A percentile compares a stretch with the other conserved stretches of the same genome.
Evolutionary conservation across 2,113 vertebrate genomes (phyloP).

Genomic region (Anas platyrhynchos): DNA sequence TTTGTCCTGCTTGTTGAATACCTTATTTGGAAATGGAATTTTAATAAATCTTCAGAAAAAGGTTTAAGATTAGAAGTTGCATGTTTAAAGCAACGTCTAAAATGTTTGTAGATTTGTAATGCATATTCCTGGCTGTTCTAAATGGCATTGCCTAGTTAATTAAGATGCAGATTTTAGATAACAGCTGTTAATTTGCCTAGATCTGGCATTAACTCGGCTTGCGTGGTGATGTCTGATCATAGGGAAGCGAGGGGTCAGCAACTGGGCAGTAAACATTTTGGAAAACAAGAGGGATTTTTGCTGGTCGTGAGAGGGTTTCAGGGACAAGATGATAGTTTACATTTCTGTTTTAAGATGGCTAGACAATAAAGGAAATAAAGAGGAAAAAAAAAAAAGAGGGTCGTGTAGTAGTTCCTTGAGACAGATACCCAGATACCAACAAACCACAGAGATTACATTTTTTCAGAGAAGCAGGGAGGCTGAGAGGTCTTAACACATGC

Average conservation of each 20-base stretch:
- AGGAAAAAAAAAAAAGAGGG: background rate
- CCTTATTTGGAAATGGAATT: background rate
- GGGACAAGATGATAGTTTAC: background rate
- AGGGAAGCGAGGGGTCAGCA: accelerated
- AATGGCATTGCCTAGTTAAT: background rate
- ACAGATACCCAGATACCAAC: background rate
- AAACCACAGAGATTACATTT: background rate
- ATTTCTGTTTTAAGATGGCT: background rate
- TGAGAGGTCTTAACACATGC: background rate
- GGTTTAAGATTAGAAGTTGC: background rate
- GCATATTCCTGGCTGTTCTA: background rate
- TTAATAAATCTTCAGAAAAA: background rate
- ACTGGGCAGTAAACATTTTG: background rate
- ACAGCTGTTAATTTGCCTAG: background rate
- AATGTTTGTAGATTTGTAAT: background rate
- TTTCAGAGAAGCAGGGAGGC: background rate
- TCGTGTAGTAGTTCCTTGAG: background rate
- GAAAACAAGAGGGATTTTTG: background rate
- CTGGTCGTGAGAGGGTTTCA: background rate
- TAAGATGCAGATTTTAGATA: background rate
- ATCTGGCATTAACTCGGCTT: too few species aligned
- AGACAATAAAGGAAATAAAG: background rate
- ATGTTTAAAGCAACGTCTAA: background rate
- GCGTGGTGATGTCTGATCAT: background rate
- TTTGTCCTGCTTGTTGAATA: background rate